phyloP scores from a whole-genome alignment of 1,140 invertebrate genomes.

The Calycopis cecrops region DNA sequence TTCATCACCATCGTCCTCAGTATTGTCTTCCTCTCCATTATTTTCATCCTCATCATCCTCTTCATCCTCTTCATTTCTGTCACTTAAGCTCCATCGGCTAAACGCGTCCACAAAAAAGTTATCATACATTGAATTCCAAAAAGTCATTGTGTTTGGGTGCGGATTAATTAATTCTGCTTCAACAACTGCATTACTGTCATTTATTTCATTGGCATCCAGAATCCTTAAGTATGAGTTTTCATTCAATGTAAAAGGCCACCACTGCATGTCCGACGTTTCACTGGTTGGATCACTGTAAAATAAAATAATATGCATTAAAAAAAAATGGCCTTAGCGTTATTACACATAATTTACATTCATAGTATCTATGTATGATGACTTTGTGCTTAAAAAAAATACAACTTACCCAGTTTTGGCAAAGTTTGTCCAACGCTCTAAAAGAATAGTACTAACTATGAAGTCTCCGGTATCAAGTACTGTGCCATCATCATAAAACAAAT shows the following conservation, averaged over 20 bases:
- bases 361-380: too few species aligned
- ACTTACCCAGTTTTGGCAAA: conserved; percentile 58
- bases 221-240: conserved; percentile 37
- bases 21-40: conserved; percentile 6
- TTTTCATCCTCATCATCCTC: conserved; percentile 18
- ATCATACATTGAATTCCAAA: conserved; percentile 54
- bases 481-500: conserved; percentile 42
- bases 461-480: conserved; percentile 29
- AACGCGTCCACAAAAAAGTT: conserved; percentile 46
- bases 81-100: conserved; percentile 37
- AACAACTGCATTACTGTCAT: conserved; percentile 26
- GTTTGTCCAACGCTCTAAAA: conserved; percentile 61
- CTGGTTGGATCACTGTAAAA: conserved; percentile 42
- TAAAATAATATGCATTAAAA: conserved; percentile 18
- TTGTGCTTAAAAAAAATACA: conserved; percentile 1
- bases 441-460: conserved; percentile 40
- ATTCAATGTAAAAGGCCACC: conserved; percentile 38
- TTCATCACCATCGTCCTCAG: not conserved
- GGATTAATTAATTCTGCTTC: conserved; percentile 44
- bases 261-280: conserved; percentile 34
- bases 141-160: conserved; percentile 35
- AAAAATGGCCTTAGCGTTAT: too few species aligned
- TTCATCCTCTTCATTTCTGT: conserved; percentile 30
- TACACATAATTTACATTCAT: too few species aligned
- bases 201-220: conserved; percentile 37